Conservation (phyloP, 2,888 invertebrate species). For the Acanthopleura granulata region DNA sequence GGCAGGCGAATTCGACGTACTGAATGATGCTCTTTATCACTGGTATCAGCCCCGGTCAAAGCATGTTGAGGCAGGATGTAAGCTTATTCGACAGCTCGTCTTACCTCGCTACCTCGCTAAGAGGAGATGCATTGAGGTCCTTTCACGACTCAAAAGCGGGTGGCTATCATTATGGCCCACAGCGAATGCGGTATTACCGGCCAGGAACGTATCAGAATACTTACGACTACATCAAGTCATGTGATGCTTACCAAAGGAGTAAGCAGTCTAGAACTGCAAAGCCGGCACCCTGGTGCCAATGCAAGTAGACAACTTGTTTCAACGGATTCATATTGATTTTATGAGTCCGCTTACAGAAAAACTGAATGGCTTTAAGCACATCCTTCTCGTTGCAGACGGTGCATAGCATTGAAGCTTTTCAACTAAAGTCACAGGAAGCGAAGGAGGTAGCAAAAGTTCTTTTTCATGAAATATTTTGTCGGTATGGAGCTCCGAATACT, state of each 20-base stretch:
- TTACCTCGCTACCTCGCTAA: conserved; percentile 21
- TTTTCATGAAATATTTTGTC: background rate
- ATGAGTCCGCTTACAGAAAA: conserved; percentile 31
- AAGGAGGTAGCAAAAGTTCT: background rate
- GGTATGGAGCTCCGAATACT: background rate
- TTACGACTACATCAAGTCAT: conserved; percentile 25
- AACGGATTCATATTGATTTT: conserved; percentile 33
- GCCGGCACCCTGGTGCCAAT: conserved; percentile 25
- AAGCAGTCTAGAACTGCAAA: too few species aligned
- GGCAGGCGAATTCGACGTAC: conserved; percentile 22
- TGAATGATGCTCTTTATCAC: conserved; percentile 26
- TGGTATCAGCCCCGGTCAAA: conserved; percentile 25
- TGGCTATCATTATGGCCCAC: conserved; percentile 24
- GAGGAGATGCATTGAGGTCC: conserved; percentile 21
- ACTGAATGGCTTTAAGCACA: conserved; percentile 76
- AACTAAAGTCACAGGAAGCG: background rate
- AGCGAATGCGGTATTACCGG: conserved; percentile 27
- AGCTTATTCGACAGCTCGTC: conserved; percentile 23
- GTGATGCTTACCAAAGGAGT: conserved; percentile 29
- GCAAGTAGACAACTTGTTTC: conserved; percentile 26
- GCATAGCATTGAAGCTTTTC: background rate
- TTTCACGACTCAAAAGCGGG: conserved; percentile 29
- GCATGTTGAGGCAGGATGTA: background rate
- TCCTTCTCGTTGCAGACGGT: conserved; percentile 33
- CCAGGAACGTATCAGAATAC: conserved; percentile 25